Conservation (phyloP, 1,140 invertebrate genomes). For the Trachymyrmex septentrionalis region DNA sequence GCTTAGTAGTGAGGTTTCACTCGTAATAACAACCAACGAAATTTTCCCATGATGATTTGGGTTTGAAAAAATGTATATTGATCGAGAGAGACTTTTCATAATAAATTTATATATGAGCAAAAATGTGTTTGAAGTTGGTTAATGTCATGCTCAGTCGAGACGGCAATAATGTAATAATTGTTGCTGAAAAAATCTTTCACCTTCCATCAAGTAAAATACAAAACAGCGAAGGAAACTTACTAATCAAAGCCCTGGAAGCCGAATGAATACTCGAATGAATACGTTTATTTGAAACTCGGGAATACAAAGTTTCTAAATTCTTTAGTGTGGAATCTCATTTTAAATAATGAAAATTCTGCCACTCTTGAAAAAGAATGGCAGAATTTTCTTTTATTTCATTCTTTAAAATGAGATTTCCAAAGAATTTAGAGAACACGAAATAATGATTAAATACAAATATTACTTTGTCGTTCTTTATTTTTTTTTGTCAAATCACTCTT, state of each 20-base stretch:
- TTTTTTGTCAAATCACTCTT: not conserved
- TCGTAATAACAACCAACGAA: not conserved
- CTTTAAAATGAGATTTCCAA: too few relatives aligned
- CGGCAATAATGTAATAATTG: constrained; percentile 23
- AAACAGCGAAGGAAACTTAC: not conserved
- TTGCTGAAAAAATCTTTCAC: too few relatives aligned
- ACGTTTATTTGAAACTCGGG: constrained; percentile 11
- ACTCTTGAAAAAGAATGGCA: too few relatives aligned
- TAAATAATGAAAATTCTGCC: too few relatives aligned
- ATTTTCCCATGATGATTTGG: not conserved
- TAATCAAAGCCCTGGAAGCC: constrained; percentile 3
- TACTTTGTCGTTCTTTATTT: constrained; percentile 40
- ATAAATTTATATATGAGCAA: not conserved
- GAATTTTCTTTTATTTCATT: too few relatives aligned
- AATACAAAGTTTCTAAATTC: constrained; percentile 30
- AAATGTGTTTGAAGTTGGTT: not conserved
- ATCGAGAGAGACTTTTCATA: too few relatives aligned
- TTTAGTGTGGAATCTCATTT: too few relatives aligned
- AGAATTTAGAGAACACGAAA: not conserved
- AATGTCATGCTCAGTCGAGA: not conserved
- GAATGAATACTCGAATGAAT: constrained; percentile 2
- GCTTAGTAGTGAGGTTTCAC: not conserved
- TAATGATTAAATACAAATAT: constrained; percentile 9
- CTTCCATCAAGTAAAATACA: not conserved
- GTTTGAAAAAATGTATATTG: not conserved